Conservation (phyloP, 2,797 vertebrate species). For the Pipistrellus nathusii region DNA sequence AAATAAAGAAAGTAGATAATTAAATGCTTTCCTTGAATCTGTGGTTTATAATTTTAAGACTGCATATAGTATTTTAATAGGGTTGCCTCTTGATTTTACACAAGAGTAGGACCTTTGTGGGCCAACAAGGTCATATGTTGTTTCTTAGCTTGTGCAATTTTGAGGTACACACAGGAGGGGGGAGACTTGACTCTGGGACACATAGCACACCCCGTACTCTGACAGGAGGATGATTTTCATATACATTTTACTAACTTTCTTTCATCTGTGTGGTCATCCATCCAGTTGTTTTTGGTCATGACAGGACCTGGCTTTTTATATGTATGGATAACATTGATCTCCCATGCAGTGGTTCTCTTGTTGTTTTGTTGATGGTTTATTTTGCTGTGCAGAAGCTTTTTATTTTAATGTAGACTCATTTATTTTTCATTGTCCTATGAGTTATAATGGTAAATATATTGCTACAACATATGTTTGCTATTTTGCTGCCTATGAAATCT, state of each 20-base stretch:
- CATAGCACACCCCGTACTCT: too few species aligned
- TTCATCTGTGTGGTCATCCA: too few species aligned
- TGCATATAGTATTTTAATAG: neutral
- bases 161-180: too few species aligned
- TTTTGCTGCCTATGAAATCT: neutral
- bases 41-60: neutral
- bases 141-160: neutral
- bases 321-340: neutral
- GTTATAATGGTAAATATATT: too few species aligned
- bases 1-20: neutral
- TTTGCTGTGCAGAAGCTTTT: neutral
- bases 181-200: too few species aligned
- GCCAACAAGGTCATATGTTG: neutral
- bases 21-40: neutral
- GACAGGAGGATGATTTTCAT: too few species aligned
- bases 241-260: too few species aligned
- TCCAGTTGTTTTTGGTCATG: too few species aligned
- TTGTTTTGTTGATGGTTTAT: neutral
- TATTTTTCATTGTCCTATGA: neutral
- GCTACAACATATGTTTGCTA: too few species aligned
- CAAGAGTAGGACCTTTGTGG: neutral
- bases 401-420: neutral
- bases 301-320: too few species aligned
- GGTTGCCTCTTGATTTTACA: neutral
- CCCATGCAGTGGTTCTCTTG: neutral